Conservation (phyloP, 2,797 vertebrate genomes). For the Phrynocephalus vlangalii region DNA sequence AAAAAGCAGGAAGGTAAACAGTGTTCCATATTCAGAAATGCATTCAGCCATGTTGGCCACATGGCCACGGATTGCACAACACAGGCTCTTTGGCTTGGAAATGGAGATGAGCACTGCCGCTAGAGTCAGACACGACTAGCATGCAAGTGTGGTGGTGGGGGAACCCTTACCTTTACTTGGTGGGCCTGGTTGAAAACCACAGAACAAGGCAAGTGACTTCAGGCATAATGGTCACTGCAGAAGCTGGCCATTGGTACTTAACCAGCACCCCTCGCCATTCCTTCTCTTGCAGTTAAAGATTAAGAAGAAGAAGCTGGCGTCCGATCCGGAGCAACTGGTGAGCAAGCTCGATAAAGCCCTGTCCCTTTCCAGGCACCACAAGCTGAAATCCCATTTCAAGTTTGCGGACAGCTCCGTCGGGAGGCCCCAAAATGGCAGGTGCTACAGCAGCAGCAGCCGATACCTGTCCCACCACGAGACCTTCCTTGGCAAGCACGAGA, state of each 20-base stretch:
- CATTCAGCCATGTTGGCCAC: too few species aligned
- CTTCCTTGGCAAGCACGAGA: slow-evolving; percentile 82
- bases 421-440: slow-evolving; percentile 74
- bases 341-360: slow-evolving; percentile 93
- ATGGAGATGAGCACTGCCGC: too few species aligned
- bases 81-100: too few species aligned
- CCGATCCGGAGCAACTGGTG: slow-evolving; percentile 94
- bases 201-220: background rate
- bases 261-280: slow-evolving; percentile 53
- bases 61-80: too few species aligned
- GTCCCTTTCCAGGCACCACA: slow-evolving; percentile 91
- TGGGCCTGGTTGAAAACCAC: background rate
- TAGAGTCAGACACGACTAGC: too few species aligned
- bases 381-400: slow-evolving; percentile 85
- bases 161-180: background rate
- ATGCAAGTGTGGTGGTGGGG: too few species aligned
- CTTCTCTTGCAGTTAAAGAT: slow-evolving; percentile 78
- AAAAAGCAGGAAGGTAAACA: too few species aligned
- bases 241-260: slow-evolving; percentile 14
- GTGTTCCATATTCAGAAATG: too few species aligned
- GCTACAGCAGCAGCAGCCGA: slow-evolving; percentile 72
- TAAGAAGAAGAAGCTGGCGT: slow-evolving; percentile 86
- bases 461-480: slow-evolving; percentile 75
- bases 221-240: background rate
- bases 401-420: slow-evolving; percentile 79